Evolutionary conservation across 2,888 invertebrate genomes (phyloP).

Genomic region (Hermodice carunculata): DNA sequence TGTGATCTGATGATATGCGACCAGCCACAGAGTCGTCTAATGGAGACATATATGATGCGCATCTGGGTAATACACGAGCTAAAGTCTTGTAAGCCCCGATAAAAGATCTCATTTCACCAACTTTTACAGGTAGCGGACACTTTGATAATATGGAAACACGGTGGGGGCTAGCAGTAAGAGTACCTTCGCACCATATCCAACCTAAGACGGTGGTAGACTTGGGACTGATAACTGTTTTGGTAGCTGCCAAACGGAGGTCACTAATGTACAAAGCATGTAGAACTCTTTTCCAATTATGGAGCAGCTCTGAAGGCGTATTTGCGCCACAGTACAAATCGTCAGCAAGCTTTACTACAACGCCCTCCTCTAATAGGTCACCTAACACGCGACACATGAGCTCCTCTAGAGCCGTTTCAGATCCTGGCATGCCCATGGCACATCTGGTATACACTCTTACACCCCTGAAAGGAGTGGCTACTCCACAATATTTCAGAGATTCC

Average conservation of each 20-base stretch:
- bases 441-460: too few relatives aligned
- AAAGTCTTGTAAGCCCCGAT: too few relatives aligned
- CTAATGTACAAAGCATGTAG: not conserved
- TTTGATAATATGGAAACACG: constrained; percentile 4
- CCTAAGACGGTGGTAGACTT: constrained; percentile 6
- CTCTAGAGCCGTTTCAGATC: too few relatives aligned
- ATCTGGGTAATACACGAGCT: constrained; percentile 1
- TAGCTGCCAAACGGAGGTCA: not conserved
- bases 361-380: not conserved
- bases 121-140: not conserved
- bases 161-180: constrained; percentile 4
- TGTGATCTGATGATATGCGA: not conserved
- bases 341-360: not conserved
- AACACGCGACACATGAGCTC: not conserved
- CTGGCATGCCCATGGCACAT: too few relatives aligned
- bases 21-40: not conserved
- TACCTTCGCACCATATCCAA: constrained; percentile 9
- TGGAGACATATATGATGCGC: not conserved
- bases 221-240: constrained; percentile 4
- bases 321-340: constrained; percentile 4
- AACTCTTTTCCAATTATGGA: not conserved
- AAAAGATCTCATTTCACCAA: not conserved
- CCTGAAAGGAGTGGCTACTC: constrained; percentile 35
- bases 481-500: constrained; percentile 12
- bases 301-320: not conserved